Percentiles rank a stretch among this genome's conserved stretches.
These are phyloP conservation scores for Cirrhinus mrigala DNA, from an alignment of 2,797 vertebrate species.

Conservation along the genomic window DNA sequence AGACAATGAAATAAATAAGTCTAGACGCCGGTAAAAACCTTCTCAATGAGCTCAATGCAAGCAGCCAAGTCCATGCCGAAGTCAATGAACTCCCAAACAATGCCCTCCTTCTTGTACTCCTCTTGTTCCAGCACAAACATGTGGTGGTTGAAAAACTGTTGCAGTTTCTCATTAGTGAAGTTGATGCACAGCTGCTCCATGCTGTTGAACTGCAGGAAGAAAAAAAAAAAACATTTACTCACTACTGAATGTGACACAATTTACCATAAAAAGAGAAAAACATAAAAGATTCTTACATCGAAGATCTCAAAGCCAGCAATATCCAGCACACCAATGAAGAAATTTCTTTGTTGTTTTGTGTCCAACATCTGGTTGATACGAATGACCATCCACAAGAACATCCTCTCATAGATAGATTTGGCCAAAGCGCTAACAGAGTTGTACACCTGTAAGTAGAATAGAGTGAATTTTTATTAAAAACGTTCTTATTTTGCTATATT, in stretches of 20 bases:
- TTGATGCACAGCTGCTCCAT: constrained; percentile 70
- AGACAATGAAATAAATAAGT: not conserved
- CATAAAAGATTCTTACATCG: constrained; percentile 76
- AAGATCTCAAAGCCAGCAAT: constrained; percentile 95
- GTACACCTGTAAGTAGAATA: constrained; percentile 75
- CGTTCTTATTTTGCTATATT: not conserved
- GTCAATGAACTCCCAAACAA: constrained; percentile 69
- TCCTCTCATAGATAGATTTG: constrained; percentile 89
- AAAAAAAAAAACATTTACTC: not conserved
- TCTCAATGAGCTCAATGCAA: constrained; percentile 72
- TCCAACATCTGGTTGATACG: constrained; percentile 93
- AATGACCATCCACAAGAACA: constrained; percentile 96
- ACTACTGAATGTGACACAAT: not conserved
- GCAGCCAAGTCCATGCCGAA: constrained; percentile 62
- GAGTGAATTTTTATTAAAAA: not conserved
- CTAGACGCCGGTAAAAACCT: constrained; percentile 28
- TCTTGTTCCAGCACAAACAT: constrained; percentile 82
- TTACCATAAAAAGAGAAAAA: not conserved
- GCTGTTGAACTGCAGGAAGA: constrained; percentile 80
- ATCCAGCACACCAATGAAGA: constrained; percentile 91
- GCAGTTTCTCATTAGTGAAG: constrained; percentile 86
- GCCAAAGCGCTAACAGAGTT: constrained; percentile 87
- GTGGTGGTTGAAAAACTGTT: constrained; percentile 86
- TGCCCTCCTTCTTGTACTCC: constrained; percentile 79
- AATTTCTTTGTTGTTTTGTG: constrained; percentile 89